phyloP scores from a whole-genome alignment of 1,140 invertebrate species.

The Epicauta chinensis region DNA sequence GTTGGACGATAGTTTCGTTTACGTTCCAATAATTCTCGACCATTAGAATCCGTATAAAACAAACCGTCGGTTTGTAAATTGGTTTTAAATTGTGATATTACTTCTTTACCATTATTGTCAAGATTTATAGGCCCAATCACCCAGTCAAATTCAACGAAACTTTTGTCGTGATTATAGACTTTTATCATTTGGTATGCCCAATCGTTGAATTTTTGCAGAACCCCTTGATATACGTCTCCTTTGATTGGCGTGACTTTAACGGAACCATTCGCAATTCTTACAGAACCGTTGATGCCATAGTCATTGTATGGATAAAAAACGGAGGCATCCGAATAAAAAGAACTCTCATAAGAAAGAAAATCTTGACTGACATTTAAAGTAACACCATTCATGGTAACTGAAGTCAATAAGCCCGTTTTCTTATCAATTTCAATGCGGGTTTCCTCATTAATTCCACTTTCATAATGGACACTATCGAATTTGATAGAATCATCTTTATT shows the following conservation, averaged over 20 bases:
- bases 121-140: slow-evolving; percentile 86
- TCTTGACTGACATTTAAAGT: slow-evolving; percentile 54
- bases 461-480: not conserved
- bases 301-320: slow-evolving; percentile 64
- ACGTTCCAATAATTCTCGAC: slow-evolving; percentile 77
- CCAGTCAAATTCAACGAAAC: slow-evolving; percentile 82
- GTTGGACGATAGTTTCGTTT: slow-evolving; percentile 64
- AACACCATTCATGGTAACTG: slow-evolving; percentile 48
- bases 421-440: slow-evolving; percentile 41
- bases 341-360: slow-evolving; percentile 66
- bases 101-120: slow-evolving; percentile 72
- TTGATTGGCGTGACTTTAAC: slow-evolving; percentile 3
- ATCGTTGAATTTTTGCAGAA: slow-evolving; percentile 59
- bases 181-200: slow-evolving; percentile 80
- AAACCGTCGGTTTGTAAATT: slow-evolving; percentile 55
- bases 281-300: not conserved
- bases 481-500: not conserved
- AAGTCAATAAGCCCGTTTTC: slow-evolving; percentile 47
- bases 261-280: not conserved
- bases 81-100: slow-evolving; percentile 65
- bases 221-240: slow-evolving; percentile 1
- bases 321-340: slow-evolving; percentile 72
- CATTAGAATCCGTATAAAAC: slow-evolving; percentile 94
- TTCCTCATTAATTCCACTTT: not conserved
- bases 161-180: slow-evolving; percentile 55